These are phyloP conservation scores for Malacosoma neustria DNA, from an alignment of 2,888 invertebrate species.

Conservation along the genomic window DNA sequence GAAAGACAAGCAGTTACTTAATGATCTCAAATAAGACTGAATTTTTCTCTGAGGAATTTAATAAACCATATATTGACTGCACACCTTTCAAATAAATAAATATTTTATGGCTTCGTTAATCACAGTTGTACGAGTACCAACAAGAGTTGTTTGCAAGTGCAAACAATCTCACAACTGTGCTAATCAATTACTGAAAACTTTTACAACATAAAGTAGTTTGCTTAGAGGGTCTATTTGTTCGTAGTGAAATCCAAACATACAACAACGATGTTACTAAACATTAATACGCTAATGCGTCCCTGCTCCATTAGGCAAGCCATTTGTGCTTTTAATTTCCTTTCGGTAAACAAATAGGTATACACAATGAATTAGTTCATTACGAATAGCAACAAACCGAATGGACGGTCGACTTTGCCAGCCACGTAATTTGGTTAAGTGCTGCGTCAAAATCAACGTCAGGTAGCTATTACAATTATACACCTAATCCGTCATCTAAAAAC, in stretches of 20 bases:
- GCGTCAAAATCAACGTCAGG: conserved; percentile 15
- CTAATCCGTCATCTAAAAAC: background rate
- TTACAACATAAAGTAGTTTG: background rate
- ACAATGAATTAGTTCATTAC: conserved; percentile 7
- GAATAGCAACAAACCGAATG: conserved; percentile 10
- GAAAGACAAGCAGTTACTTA: too few species aligned
- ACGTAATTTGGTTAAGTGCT: conserved; percentile 28
- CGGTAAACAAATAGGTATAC: conserved; percentile 19
- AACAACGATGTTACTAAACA: conserved; percentile 4
- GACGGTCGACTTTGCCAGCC: background rate
- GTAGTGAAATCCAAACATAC: background rate
- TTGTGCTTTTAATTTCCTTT: conserved; percentile 29
- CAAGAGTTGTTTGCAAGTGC: background rate
- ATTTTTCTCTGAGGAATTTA: too few species aligned
- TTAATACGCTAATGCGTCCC: conserved; percentile 17
- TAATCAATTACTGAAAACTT: background rate
- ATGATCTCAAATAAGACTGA: too few species aligned
- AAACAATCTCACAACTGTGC: background rate
- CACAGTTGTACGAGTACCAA: background rate
- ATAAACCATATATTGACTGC: too few species aligned
- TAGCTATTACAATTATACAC: background rate
- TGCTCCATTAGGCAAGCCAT: conserved; percentile 19
- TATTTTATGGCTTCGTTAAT: too few species aligned
- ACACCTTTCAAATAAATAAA: too few species aligned
- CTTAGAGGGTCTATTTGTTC: background rate